Evolutionary conservation across 2,797 vertebrate species (phyloP).

Genomic region (Schizopygopsis malacanthus): DNA sequence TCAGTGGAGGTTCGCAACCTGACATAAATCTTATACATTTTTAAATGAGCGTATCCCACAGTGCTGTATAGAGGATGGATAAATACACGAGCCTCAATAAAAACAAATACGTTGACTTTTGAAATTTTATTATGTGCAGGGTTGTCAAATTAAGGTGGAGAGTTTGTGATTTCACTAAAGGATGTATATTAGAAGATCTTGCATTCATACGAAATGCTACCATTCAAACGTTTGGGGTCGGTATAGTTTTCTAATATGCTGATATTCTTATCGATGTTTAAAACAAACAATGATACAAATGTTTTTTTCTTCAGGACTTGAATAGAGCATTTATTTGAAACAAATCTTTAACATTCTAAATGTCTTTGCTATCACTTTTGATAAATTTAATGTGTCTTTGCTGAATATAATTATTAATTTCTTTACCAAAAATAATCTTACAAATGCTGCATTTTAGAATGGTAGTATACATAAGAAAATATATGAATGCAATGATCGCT

Average conservation of each 20-base stretch:
- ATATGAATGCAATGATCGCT: not conserved
- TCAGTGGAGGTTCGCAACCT: slow-evolving; percentile 56
- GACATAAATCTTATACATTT: slow-evolving; percentile 73
- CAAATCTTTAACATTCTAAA: not conserved
- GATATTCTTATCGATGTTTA: not conserved
- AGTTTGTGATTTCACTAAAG: not conserved
- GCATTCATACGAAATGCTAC: not conserved
- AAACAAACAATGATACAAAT: not conserved
- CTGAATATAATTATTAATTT: not conserved
- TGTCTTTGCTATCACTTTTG: not conserved
- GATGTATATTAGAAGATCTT: not conserved
- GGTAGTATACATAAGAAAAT: not conserved
- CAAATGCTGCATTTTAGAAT: not conserved
- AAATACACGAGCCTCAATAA: slow-evolving; percentile 69
- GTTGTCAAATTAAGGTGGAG: not conserved
- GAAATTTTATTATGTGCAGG: slow-evolving; percentile 39
- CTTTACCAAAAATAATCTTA: not conserved
- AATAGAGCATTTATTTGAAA: not conserved
- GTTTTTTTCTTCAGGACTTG: not conserved
- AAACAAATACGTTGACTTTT: slow-evolving; percentile 64
- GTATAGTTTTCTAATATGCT: not conserved
- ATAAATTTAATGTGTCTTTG: not conserved
- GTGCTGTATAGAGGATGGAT: slow-evolving; percentile 67
- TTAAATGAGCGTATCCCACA: slow-evolving; percentile 67
- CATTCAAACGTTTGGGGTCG: too few relatives aligned